Conservation (phyloP, 2,113 vertebrate species). For the Cheilinus undulatus region DNA sequence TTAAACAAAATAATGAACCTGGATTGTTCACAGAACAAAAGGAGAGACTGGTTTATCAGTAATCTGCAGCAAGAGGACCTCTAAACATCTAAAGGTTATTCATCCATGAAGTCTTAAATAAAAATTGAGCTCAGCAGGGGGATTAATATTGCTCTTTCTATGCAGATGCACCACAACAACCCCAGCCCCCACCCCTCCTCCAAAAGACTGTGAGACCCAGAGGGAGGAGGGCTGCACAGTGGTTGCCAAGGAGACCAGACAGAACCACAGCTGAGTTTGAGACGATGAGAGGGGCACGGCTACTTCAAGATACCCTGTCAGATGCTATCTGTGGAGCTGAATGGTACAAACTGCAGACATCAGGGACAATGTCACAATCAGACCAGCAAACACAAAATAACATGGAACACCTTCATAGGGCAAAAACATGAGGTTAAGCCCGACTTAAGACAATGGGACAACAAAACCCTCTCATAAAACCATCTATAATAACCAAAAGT, state of each 20-base stretch:
- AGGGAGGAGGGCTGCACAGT: slow-evolving; percentile 42
- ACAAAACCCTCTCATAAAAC: not conserved
- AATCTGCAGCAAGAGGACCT: not conserved
- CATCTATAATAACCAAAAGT: not conserved
- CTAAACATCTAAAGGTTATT: slow-evolving; percentile 13
- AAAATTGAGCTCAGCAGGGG: slow-evolving; percentile 6
- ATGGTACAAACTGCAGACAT: slow-evolving; percentile 17
- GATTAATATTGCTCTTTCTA: slow-evolving; percentile 14
- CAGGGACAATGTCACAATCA: slow-evolving; percentile 1
- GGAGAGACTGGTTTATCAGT: slow-evolving; percentile 1
- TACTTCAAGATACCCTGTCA: slow-evolving; percentile 41
- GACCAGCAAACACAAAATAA: not conserved
- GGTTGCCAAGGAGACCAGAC: slow-evolving; percentile 61
- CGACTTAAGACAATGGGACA: not conserved
- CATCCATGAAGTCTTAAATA: slow-evolving; percentile 23
- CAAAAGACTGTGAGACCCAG: slow-evolving; percentile 20
- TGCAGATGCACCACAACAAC: slow-evolving; percentile 5
- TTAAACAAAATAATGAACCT: not conserved
- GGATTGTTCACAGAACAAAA: slow-evolving; percentile 15
- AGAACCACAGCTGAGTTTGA: slow-evolving; percentile 45
- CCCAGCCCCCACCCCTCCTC: slow-evolving; percentile 39
- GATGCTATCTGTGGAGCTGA: slow-evolving; percentile 24
- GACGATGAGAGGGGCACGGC: slow-evolving; percentile 30
- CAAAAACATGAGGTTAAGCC: not conserved
- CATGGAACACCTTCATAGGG: not conserved